These are phyloP conservation scores for Eueides isabella DNA, from an alignment of 1,140 invertebrate species.

Conservation along the genomic window DNA sequence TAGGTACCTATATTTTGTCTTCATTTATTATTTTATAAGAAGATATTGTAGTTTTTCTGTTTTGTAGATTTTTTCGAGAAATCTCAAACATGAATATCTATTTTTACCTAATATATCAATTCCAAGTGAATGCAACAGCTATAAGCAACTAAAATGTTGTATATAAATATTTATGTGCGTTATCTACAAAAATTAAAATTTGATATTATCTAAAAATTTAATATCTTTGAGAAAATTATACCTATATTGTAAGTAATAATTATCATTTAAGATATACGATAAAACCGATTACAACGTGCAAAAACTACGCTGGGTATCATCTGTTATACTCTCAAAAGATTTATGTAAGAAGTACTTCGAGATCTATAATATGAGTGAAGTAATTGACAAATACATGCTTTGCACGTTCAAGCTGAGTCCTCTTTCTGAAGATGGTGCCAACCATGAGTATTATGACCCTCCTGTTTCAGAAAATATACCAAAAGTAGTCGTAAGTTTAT, in stretches of 20 bases:
- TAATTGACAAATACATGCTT: slow-evolving; percentile 57
- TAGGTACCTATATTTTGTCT: too few species aligned
- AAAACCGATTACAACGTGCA: slow-evolving; percentile 41
- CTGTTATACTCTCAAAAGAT: slow-evolving; percentile 35
- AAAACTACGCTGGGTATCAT: slow-evolving; percentile 39
- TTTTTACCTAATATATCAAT: too few species aligned
- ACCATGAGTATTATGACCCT: not conserved
- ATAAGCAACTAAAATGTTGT: too few species aligned
- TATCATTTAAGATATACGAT: too few species aligned
- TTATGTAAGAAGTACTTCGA: slow-evolving; percentile 47
- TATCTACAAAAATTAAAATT: too few species aligned
- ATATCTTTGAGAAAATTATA: slow-evolving; percentile 37
- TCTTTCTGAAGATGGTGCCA: slow-evolving; percentile 12
- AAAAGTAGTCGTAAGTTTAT: not conserved
- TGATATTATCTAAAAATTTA: not conserved
- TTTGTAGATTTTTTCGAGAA: too few species aligned
- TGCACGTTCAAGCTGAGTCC: slow-evolving; percentile 43
- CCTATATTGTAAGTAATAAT: too few species aligned
- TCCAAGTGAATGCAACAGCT: too few species aligned
- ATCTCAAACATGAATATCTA: too few species aligned
- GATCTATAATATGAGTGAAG: slow-evolving; percentile 23
- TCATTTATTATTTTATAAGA: too few species aligned
- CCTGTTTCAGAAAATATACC: not conserved
- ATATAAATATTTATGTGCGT: too few species aligned
- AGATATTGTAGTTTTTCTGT: too few species aligned